Evolutionary conservation across 2,113 vertebrate genomes (phyloP).

Genomic region (Syngnathus scovelli): DNA sequence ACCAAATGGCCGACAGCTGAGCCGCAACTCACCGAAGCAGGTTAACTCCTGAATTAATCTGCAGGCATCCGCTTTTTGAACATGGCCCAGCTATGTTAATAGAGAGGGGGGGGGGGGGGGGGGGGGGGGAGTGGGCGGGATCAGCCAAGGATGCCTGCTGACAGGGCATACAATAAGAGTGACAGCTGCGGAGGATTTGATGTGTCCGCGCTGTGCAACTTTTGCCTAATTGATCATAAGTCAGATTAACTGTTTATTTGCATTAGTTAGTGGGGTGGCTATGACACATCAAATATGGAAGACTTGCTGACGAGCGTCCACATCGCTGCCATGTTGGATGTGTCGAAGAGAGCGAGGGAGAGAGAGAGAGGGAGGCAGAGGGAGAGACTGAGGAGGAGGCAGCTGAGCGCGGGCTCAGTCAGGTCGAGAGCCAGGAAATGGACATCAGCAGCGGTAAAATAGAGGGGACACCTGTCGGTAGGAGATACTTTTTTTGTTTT

Average conservation of each 20-base stretch:
- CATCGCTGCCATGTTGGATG: neutral
- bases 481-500: constrained; percentile 6
- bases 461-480: constrained; percentile 39
- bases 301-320: neutral
- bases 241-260: neutral
- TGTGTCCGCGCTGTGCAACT: constrained; percentile 23
- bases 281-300: neutral
- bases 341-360: neutral
- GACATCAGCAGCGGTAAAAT: constrained; percentile 32
- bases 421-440: constrained; percentile 47
- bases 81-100: constrained; percentile 62
- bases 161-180: constrained; percentile 28
- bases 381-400: constrained; percentile 27
- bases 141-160: constrained; percentile 16
- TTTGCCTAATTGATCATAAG: constrained; percentile 38
- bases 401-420: constrained; percentile 35
- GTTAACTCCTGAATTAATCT: constrained; percentile 36
- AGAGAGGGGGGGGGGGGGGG: constrained; percentile 6
- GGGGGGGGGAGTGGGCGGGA: constrained; percentile 26
- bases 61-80: constrained; percentile 59
- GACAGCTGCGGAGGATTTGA: constrained; percentile 37
- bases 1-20: constrained; percentile 60
- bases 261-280: neutral
- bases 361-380: neutral
- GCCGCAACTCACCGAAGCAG: constrained; percentile 14